Conservation (phyloP, 2,888 invertebrate species). For the Amblyteles armatorius region DNA sequence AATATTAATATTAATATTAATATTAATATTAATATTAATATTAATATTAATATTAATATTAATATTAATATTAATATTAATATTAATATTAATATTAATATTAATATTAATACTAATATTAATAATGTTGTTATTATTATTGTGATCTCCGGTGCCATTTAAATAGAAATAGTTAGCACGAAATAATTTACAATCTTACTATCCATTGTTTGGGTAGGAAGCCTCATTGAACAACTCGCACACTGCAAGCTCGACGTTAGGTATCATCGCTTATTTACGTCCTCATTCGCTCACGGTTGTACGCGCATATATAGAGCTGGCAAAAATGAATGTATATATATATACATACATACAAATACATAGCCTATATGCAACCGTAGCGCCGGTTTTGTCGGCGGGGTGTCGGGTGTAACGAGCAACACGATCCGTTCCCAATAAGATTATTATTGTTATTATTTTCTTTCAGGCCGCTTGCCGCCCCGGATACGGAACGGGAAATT, state of each 20-base stretch:
- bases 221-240: background rate
- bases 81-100: too few relatives aligned
- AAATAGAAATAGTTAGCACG: too few relatives aligned
- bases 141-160: background rate
- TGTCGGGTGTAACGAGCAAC: slow-evolving; percentile 24
- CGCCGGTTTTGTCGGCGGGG: slow-evolving; percentile 14
- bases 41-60: too few relatives aligned
- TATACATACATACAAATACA: background rate
- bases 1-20: too few relatives aligned
- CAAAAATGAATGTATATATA: slow-evolving; percentile 4
- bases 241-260: background rate
- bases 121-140: background rate
- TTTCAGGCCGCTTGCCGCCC: background rate
- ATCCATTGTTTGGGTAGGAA: too few relatives aligned
- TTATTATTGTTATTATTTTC: slow-evolving; percentile 16
- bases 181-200: too few relatives aligned
- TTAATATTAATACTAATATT: too few relatives aligned
- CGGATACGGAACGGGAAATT: slow-evolving; percentile 8
- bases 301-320: background rate
- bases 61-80: too few relatives aligned
- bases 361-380: background rate
- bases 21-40: too few relatives aligned
- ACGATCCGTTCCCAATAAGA: slow-evolving; percentile 38
- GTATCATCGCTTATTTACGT: slow-evolving; percentile 23
- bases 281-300: background rate